These are phyloP conservation scores for Tillus elongatus DNA, from an alignment of 2,888 invertebrate genomes.

Conservation along the genomic window DNA sequence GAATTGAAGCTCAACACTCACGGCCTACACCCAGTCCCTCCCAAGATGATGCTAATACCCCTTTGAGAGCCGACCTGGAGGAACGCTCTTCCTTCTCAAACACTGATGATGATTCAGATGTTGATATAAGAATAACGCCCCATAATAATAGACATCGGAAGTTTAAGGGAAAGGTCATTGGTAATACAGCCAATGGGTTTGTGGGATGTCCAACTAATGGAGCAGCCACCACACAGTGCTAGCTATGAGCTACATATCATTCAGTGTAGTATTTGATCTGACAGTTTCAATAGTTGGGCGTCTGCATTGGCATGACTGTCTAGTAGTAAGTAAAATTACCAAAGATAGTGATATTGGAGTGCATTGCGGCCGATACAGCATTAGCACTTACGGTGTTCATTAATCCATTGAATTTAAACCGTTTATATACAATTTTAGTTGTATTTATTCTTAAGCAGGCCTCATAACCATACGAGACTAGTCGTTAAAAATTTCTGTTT, in stretches of 20 bases:
- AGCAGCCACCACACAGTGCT: conserved; percentile 36
- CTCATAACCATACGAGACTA: conserved; percentile 25
- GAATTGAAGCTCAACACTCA: conserved; percentile 43
- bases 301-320: conserved; percentile 21
- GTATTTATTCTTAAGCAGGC: too few relatives aligned
- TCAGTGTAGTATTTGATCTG: neutral
- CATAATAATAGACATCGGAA: too few relatives aligned
- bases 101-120: too few relatives aligned
- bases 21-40: conserved; percentile 30
- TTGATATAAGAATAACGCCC: too few relatives aligned
- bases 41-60: conserved; percentile 38
- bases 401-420: too few relatives aligned
- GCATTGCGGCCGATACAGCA: too few relatives aligned
- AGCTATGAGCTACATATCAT: conserved; percentile 28
- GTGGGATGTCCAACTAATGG: conserved; percentile 36
- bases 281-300: neutral
- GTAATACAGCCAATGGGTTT: conserved; percentile 40
- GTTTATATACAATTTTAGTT: too few relatives aligned
- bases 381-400: too few relatives aligned
- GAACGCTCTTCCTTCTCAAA: conserved; percentile 14
- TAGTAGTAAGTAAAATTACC: conserved; percentile 36
- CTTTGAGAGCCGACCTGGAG: conserved; percentile 28
- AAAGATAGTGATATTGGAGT: conserved; percentile 41
- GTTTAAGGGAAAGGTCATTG: too few relatives aligned
- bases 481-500: too few relatives aligned